These are phyloP conservation scores for Paraplagusia blochii DNA, from an alignment of 2,113 vertebrate species.

Conservation along the genomic window DNA sequence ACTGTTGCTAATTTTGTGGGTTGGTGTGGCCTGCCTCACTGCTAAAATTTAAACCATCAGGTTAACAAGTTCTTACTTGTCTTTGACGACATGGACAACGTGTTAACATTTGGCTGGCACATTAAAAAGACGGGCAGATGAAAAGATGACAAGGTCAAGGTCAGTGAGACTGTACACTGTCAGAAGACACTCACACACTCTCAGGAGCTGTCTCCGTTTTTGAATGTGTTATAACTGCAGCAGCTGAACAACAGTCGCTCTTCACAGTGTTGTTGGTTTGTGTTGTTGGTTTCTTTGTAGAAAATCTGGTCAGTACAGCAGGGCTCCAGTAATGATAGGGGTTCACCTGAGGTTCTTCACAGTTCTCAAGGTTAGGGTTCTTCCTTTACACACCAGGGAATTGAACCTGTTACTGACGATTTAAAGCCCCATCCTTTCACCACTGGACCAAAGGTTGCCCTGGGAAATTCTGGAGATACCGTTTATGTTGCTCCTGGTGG, in stretches of 20 bases:
- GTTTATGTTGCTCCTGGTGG: too few relatives aligned
- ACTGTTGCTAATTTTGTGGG: too few relatives aligned
- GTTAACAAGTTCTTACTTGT: conserved; percentile 69
- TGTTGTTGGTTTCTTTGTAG: too few relatives aligned
- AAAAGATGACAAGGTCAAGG: conserved; percentile 50
- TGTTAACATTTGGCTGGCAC: conserved; percentile 69
- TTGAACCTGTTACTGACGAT: too few relatives aligned
- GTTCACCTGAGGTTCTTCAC: too few relatives aligned
- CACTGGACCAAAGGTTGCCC: too few relatives aligned
- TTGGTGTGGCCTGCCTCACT: conserved; percentile 51
- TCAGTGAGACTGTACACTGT: conserved; percentile 34
- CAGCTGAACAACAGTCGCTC: conserved; percentile 22
- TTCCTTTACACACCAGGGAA: too few relatives aligned
- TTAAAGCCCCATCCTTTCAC: too few relatives aligned
- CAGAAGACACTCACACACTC: conserved; percentile 1
- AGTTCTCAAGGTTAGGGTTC: too few relatives aligned
- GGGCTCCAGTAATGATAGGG: too few relatives aligned
- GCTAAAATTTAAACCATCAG: conserved; percentile 65
- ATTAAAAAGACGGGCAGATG: conserved; percentile 59
- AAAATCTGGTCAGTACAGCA: neutral
- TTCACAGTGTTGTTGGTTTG: too few relatives aligned
- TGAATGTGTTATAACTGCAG: neutral
- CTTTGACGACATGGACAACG: conserved; percentile 62
- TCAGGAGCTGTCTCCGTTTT: neutral
- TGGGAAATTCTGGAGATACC: too few relatives aligned